A percentile compares a stretch with the other conserved stretches of the same genome.
Conservation (phyloP, 1,140 invertebrate species). For the Ruditapes philippinarum region DNA sequence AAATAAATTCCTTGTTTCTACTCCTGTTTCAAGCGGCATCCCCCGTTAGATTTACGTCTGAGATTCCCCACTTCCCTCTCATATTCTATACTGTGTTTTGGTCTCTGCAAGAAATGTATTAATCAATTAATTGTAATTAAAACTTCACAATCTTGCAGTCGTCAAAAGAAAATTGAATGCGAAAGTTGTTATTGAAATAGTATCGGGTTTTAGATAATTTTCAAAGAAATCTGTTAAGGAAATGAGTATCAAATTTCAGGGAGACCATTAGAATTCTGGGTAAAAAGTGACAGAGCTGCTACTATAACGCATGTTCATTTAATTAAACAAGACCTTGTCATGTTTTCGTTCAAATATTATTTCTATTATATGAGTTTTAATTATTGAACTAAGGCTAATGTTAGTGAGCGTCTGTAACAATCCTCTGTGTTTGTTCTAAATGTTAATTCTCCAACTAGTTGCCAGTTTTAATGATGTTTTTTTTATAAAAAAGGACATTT, state of each 20-base stretch:
- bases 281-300: background rate
- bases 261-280: background rate
- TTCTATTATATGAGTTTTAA: background rate
- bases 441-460: no score
- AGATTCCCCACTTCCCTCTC: no score
- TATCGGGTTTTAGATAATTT: background rate
- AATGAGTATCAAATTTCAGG: background rate
- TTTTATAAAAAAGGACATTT: no score
- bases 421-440: no score
- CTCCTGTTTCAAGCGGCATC: no score
- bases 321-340: background rate
- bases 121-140: constrained; percentile 13
- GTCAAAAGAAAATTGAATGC: background rate
- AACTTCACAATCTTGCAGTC: background rate
- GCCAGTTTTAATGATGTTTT: no score
- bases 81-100: no score
- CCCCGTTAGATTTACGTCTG: no score
- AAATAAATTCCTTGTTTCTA: no score
- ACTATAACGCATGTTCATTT: background rate
- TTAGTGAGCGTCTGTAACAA: no score
- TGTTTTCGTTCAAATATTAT: background rate
- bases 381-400: background rate
- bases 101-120: no score
- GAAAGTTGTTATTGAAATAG: background rate
- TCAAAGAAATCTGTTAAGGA: background rate